Conservation (phyloP, 1,140 invertebrate genomes). For the Fopius arisanus region DNA sequence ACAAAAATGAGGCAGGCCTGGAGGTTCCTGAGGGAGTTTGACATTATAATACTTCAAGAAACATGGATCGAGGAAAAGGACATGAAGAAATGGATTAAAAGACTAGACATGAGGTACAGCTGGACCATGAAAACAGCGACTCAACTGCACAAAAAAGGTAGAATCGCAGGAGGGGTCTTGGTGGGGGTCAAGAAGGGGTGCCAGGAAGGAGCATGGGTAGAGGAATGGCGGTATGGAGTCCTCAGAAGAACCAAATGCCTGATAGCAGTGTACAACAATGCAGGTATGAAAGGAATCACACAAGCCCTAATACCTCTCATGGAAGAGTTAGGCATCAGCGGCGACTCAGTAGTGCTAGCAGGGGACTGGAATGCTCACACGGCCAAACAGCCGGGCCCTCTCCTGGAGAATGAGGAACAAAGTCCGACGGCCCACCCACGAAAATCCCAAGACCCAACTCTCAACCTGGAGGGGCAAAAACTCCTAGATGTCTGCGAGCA, state of each 20-base stretch:
- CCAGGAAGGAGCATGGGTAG: background rate
- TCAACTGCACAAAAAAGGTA: background rate
- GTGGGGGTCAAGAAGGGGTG: background rate
- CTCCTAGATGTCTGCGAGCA: background rate
- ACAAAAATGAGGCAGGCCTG: background rate
- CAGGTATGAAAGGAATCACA: background rate
- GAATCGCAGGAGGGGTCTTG: background rate
- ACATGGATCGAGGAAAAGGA: constrained; percentile 20
- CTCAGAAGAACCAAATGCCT: too few relatives aligned
- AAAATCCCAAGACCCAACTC: background rate
- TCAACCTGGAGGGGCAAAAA: constrained; percentile 22
- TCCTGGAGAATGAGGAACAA: background rate
- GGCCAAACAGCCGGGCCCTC: background rate
- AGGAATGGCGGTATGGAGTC: background rate
- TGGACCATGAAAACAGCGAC: background rate
- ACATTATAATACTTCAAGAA: constrained; percentile 29
- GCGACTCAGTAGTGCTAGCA: background rate
- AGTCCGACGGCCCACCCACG: background rate
- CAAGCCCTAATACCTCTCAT: background rate
- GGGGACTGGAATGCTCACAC: background rate
- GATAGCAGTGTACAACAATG: background rate
- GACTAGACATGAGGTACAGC: background rate
- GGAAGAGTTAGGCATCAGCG: background rate
- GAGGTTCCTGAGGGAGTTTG: constrained; percentile 16
- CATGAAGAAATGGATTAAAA: background rate